phyloP scores from a whole-genome alignment of 2,888 invertebrate species.

The Drosophila tripunctata region DNA sequence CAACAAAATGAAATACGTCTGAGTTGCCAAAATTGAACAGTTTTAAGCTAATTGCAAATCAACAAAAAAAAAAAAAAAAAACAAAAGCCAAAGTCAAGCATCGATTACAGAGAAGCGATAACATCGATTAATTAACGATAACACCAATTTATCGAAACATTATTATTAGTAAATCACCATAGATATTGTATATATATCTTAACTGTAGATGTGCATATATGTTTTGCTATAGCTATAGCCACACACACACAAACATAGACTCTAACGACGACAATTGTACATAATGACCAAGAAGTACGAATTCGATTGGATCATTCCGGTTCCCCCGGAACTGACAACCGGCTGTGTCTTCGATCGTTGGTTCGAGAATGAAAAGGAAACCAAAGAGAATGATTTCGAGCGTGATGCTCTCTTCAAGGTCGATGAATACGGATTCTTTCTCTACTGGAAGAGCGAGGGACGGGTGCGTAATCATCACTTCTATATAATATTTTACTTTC shows the following conservation, averaged over 20 bases:
- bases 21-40: conserved; percentile 48
- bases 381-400: conserved; percentile 90
- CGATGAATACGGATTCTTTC: conserved; percentile 98
- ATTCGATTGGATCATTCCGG: conserved; percentile 98
- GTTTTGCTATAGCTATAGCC: conserved; percentile 10
- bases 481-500: too few relatives aligned
- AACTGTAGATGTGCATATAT: conserved; percentile 2
- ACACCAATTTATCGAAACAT: conserved; percentile 7
- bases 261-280: conserved; percentile 49
- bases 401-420: conserved; percentile 95
- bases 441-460: conserved; percentile 99
- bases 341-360: conserved; percentile 98
- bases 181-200: not conserved
- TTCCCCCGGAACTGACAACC: conserved; percentile 91
- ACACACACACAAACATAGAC: conserved; percentile 30
- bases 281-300: conserved; percentile 99
- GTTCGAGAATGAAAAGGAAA: conserved; percentile 97
- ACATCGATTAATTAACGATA: conserved; percentile 20
- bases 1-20: conserved; percentile 17
- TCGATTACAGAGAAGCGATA: not conserved
- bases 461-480: conserved; percentile 88
- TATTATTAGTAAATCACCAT: not conserved
- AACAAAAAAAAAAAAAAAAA: conserved; percentile 3
- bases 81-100: conserved; percentile 20
- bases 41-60: too few relatives aligned